phyloP scores from a whole-genome alignment of 2,888 invertebrate species.

The Torymus texanus region DNA sequence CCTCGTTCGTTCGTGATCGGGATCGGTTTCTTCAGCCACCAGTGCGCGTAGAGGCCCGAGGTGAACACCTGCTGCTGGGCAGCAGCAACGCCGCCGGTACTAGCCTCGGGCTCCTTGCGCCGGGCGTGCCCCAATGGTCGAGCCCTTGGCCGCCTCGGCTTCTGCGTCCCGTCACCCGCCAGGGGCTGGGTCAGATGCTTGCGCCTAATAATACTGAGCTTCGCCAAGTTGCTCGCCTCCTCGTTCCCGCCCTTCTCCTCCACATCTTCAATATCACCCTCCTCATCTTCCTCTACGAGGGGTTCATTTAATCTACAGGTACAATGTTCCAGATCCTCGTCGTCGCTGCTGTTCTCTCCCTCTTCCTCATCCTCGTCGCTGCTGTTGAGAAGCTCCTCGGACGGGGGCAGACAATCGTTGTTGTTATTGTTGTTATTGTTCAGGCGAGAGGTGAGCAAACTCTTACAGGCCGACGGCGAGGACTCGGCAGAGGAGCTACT shows the following conservation, averaged over 20 bases:
- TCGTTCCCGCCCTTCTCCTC: slow-evolving; percentile 47
- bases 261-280: slow-evolving; percentile 31
- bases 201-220: slow-evolving; percentile 25
- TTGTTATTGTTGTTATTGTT: slow-evolving; percentile 69
- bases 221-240: slow-evolving; percentile 19
- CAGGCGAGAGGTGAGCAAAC: slow-evolving; percentile 48
- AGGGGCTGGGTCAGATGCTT: slow-evolving; percentile 66
- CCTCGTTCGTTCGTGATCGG: slow-evolving; percentile 75
- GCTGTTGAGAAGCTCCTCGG: not conserved
- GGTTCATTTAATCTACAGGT: too few relatives aligned
- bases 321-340: slow-evolving; percentile 47
- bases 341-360: slow-evolving; percentile 41
- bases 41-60: slow-evolving; percentile 91
- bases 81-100: not conserved
- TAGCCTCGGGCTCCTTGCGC: slow-evolving; percentile 47
- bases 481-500: slow-evolving; percentile 78
- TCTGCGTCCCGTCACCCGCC: slow-evolving; percentile 44
- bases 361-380: slow-evolving; percentile 47
- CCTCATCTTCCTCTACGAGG: slow-evolving; percentile 23
- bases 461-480: slow-evolving; percentile 74
- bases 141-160: not conserved
- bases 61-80: slow-evolving; percentile 80
- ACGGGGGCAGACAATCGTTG: too few relatives aligned
- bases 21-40: slow-evolving; percentile 93
- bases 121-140: slow-evolving; percentile 23